Evolutionary conservation across 2,888 invertebrate genomes (phyloP).

Genomic region (Tuberolachnus salignus): DNA sequence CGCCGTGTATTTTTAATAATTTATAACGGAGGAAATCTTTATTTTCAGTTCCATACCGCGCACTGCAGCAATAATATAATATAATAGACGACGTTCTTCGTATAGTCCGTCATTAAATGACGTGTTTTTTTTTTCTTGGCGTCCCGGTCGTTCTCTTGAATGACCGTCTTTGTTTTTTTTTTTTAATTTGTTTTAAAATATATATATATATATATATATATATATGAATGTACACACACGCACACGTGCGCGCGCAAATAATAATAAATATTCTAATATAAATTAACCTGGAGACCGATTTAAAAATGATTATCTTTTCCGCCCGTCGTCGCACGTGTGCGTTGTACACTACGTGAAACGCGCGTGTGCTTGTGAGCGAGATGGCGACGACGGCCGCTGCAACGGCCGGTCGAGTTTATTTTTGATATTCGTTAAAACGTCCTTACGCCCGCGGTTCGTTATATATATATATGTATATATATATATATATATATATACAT

Average conservation of each 20-base stretch:
- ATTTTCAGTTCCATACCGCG: constrained; percentile 28
- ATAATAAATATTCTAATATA: constrained; percentile 39
- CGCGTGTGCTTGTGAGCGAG: background rate
- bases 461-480: background rate
- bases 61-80: background rate
- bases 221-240: background rate
- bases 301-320: constrained; percentile 31
- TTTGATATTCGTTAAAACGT: constrained; percentile 46
- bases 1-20: constrained; percentile 28
- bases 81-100: constrained; percentile 39
- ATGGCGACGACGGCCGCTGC: background rate
- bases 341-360: background rate
- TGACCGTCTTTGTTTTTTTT: constrained; percentile 46
- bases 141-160: constrained; percentile 30
- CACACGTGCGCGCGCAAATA: background rate
- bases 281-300: constrained; percentile 44
- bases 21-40: constrained; percentile 43
- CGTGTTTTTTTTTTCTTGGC: constrained; percentile 46
- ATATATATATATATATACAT: background rate
- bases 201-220: background rate
- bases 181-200: too few species aligned
- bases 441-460: constrained; percentile 2
- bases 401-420: constrained; percentile 30
- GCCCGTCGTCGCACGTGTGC: background rate
- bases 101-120: constrained; percentile 38